phyloP scores from a whole-genome alignment of 2,113 vertebrate species.

The Phainopepla nitens region DNA sequence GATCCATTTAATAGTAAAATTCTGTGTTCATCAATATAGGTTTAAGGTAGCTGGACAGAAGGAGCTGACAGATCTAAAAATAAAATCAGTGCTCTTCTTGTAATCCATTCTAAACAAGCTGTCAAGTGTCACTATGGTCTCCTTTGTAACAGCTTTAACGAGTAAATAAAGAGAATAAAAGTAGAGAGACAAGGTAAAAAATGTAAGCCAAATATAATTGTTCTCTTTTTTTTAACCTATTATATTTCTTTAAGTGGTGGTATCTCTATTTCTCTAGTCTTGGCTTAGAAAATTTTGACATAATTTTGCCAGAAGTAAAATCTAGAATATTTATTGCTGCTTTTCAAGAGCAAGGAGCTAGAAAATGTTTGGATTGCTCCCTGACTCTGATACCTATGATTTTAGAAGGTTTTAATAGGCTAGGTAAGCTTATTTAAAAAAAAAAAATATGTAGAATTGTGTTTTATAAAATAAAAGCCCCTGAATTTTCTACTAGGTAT shows the following conservation, averaged over 20 bases:
- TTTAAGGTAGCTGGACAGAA: conserved; percentile 16
- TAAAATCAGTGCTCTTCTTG: conserved; percentile 8
- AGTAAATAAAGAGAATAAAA: conserved; percentile 29
- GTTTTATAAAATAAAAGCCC: not conserved
- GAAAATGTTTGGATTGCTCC: not conserved
- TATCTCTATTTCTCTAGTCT: not conserved
- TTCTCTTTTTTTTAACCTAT: not conserved
- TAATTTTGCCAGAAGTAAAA: not conserved
- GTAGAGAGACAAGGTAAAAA: not conserved
- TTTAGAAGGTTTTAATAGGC: not conserved
- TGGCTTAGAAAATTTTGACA: not conserved
- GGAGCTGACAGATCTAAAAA: conserved; percentile 9
- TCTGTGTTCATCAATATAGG: not conserved
- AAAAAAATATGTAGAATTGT: not conserved
- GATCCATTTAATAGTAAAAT: not conserved
- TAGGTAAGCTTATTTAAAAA: not conserved
- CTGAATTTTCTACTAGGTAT: not conserved
- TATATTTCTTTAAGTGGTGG: not conserved
- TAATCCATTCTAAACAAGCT: conserved; percentile 27
- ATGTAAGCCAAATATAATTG: not conserved
- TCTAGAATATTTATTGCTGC: not conserved
- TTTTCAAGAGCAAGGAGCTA: conserved; percentile 22
- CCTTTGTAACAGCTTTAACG: conserved; percentile 31
- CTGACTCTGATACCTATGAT: not conserved
- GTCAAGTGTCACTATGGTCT: not conserved